Evolutionary conservation across 2,888 invertebrate genomes (phyloP).

Genomic region (Acrocera orbiculus): DNA sequence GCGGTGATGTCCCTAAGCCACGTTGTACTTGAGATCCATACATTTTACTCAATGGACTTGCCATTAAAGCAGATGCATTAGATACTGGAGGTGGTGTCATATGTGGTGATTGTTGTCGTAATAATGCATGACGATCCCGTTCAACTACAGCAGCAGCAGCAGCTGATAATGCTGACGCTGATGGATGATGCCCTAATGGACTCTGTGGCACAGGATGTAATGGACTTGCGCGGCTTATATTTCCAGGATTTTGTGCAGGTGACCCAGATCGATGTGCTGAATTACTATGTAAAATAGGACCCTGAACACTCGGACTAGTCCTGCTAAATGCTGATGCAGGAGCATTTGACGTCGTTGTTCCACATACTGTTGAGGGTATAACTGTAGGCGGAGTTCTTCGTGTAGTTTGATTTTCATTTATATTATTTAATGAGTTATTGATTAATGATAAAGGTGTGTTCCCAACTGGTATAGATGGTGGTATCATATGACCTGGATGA

Average conservation of each 20-base stretch:
- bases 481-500: conserved; percentile 28
- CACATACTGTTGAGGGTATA: conserved; percentile 18
- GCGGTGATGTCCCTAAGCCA: conserved; percentile 35
- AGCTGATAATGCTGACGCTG: conserved; percentile 29
- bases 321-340: conserved; percentile 31
- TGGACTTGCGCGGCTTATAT: conserved; percentile 30
- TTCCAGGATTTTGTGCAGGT: conserved; percentile 26
- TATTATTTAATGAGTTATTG: conserved; percentile 12
- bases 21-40: conserved; percentile 36
- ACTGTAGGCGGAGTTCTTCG: conserved; percentile 29
- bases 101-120: conserved; percentile 31
- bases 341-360: conserved; percentile 23
- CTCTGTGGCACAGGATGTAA: conserved; percentile 31
- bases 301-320: conserved; percentile 31
- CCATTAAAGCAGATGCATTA: conserved; percentile 30
- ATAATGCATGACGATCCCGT: conserved; percentile 28
- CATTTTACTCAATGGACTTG: conserved; percentile 31
- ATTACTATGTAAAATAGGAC: conserved; percentile 16
- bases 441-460: conserved; percentile 20
- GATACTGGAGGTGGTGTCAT: conserved; percentile 33
- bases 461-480: conserved; percentile 22
- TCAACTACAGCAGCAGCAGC: conserved; percentile 32
- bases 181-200: conserved; percentile 30
- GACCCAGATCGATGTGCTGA: conserved; percentile 28
- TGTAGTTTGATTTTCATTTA: conserved; percentile 16